These are phyloP conservation scores for Streblospio benedicti DNA, from an alignment of 1,140 invertebrate species.

Conservation along the genomic window DNA sequence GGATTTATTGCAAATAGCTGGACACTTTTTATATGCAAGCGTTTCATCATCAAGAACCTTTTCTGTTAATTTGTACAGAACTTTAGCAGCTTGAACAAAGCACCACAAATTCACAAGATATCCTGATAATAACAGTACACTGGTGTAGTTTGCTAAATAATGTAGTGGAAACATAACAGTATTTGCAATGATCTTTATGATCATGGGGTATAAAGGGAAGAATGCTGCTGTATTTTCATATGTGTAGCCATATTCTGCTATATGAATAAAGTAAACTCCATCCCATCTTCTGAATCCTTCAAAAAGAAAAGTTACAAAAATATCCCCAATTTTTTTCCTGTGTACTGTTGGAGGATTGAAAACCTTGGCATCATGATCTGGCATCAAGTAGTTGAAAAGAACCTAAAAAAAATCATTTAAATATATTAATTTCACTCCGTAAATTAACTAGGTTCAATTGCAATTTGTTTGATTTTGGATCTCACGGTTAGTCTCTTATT, in stretches of 20 bases:
- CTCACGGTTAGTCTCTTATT: no score
- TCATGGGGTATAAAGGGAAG: constrained; percentile 75
- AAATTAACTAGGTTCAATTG: no score
- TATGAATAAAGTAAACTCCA: constrained; percentile 86
- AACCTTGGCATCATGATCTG: constrained; percentile 69
- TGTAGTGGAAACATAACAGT: constrained; percentile 42
- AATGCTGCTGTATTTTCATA: constrained; percentile 87
- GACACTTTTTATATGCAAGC: constrained; percentile 63
- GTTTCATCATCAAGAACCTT: constrained; percentile 59
- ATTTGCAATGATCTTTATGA: constrained; percentile 49
- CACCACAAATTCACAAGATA: constrained; percentile 63
- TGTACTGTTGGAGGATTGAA: constrained; percentile 54
- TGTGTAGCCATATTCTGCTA: constrained; percentile 82
- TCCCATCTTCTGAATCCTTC: constrained; percentile 83
- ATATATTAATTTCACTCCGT: no score
- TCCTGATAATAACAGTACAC: constrained; percentile 59
- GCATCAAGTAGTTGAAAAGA: constrained; percentile 61
- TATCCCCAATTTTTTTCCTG: constrained; percentile 51
- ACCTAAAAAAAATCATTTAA: constrained; percentile 57
- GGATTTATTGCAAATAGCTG: constrained; percentile 81
- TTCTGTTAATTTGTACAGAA: constrained; percentile 52
- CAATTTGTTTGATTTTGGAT: no score
- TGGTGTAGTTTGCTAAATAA: constrained; percentile 44
- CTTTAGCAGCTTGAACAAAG: constrained; percentile 65
- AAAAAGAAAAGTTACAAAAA: constrained; percentile 55